Evolutionary conservation across 23 tunicate species (phyloP).

Genomic region (Ciona savignyi): DNA sequence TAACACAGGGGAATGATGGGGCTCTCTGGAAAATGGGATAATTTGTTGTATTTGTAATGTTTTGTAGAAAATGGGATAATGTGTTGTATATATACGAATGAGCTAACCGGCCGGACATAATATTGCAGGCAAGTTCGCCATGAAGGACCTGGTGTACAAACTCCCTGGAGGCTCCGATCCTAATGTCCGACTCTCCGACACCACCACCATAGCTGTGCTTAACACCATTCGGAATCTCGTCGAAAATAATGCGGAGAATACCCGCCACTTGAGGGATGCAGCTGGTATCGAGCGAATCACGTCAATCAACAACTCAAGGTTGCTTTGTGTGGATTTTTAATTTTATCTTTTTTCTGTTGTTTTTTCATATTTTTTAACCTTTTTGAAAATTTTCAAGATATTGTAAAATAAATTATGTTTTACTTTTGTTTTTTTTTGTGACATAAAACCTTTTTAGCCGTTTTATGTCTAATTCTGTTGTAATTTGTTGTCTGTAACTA

Average conservation of each 20-base stretch:
- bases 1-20: too few relatives aligned
- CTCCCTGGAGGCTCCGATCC: conserved; percentile 82
- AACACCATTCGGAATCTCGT: conserved; percentile 78
- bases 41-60: too few relatives aligned
- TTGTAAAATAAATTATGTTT: too few relatives aligned
- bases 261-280: conserved; percentile 56
- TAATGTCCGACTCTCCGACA: conserved; percentile 51
- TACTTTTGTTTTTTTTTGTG: too few relatives aligned
- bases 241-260: conserved; percentile 56
- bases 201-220: conserved; percentile 75
- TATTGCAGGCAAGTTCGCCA: conserved; percentile 91
- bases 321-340: background rate
- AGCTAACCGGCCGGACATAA: too few relatives aligned
- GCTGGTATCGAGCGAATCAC: conserved; percentile 84
- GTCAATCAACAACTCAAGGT: conserved; percentile 70
- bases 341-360: background rate
- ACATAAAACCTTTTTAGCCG: too few relatives aligned
- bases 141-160: conserved; percentile 85
- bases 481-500: too few relatives aligned
- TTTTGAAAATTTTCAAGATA: too few relatives aligned
- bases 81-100: too few relatives aligned
- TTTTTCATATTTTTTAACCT: background rate
- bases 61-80: too few relatives aligned
- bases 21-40: too few relatives aligned
- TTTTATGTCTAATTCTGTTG: too few relatives aligned